Evolutionary conservation across 2,797 vertebrate genomes (phyloP).

Genomic region (Loris lydekkerianus): DNA sequence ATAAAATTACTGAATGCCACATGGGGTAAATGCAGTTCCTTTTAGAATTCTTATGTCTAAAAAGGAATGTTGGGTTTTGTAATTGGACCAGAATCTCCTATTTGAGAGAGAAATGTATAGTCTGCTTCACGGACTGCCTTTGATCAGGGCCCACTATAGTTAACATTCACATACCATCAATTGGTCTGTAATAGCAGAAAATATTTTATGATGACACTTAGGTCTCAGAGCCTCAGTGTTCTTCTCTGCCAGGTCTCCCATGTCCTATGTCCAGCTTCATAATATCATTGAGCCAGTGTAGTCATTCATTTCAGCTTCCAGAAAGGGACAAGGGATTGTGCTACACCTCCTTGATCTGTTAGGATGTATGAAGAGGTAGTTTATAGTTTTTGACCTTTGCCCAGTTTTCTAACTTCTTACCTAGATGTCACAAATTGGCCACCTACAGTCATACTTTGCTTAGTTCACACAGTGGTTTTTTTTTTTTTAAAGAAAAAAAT

Average conservation of each 20-base stretch:
- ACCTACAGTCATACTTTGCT: background rate
- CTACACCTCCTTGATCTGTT: background rate
- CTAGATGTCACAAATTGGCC: conserved; percentile 17
- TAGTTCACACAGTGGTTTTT: background rate
- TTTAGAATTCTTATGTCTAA: conserved; percentile 39
- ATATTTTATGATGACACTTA: background rate
- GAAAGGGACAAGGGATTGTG: background rate
- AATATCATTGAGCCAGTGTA: rapidly evolving
- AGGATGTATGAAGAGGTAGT: background rate
- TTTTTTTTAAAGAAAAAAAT: background rate
- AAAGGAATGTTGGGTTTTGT: conserved; percentile 17
- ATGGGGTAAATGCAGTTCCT: background rate
- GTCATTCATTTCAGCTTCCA: background rate
- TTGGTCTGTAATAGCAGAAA: conserved; percentile 18
- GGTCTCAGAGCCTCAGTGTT: background rate
- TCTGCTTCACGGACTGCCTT: background rate
- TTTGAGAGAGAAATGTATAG: background rate
- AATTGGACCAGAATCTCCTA: background rate
- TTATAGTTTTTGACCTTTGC: conserved; percentile 27
- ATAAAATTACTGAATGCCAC: background rate
- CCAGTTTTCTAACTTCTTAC: conserved; percentile 36
- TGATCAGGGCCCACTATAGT: background rate
- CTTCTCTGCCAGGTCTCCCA: background rate
- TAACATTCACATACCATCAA: background rate
- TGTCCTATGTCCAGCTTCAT: background rate